Percentiles rank a stretch among this genome's conserved stretches.
Evolutionary conservation across 2,888 invertebrate genomes (phyloP).

Genomic region (Deilephila porcellus): DNA sequence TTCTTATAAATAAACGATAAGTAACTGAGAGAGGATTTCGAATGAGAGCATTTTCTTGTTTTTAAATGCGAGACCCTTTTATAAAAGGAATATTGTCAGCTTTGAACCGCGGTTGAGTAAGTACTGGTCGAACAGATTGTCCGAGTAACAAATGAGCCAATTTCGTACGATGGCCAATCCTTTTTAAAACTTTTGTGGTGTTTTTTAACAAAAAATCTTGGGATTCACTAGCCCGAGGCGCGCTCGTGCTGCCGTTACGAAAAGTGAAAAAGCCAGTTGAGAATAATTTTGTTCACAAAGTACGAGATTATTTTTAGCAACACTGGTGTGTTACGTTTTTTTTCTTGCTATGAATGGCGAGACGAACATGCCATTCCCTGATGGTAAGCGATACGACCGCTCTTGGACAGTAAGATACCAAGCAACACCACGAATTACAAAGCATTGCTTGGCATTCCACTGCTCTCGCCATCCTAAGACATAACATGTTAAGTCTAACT

Average conservation of each 20-base stretch:
- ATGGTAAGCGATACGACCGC: no score
- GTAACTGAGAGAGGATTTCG: background rate
- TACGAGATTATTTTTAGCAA: background rate
- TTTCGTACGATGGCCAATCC: conserved; percentile 50
- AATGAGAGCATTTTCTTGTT: conserved; percentile 34
- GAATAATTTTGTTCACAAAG: conserved; percentile 11
- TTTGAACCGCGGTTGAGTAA: conserved; percentile 37
- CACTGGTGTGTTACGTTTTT: background rate
- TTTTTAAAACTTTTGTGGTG: conserved; percentile 28
- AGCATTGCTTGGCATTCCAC: no score
- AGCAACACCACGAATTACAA: no score
- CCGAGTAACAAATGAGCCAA: conserved; percentile 59
- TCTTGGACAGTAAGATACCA: no score
- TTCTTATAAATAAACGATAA: background rate
- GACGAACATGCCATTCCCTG: no score
- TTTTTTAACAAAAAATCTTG: conserved; percentile 13
- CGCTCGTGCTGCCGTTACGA: conserved; percentile 4
- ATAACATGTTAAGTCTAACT: no score
- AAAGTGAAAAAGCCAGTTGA: conserved; percentile 11
- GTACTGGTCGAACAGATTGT: conserved; percentile 49
- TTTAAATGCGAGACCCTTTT: conserved; percentile 13
- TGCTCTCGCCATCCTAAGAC: no score
- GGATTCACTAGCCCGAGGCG: background rate
- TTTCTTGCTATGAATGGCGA: no score
- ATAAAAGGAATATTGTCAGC: conserved; percentile 38